Conservation (phyloP, 2,797 vertebrate genomes). For the Caiman crocodilus region DNA sequence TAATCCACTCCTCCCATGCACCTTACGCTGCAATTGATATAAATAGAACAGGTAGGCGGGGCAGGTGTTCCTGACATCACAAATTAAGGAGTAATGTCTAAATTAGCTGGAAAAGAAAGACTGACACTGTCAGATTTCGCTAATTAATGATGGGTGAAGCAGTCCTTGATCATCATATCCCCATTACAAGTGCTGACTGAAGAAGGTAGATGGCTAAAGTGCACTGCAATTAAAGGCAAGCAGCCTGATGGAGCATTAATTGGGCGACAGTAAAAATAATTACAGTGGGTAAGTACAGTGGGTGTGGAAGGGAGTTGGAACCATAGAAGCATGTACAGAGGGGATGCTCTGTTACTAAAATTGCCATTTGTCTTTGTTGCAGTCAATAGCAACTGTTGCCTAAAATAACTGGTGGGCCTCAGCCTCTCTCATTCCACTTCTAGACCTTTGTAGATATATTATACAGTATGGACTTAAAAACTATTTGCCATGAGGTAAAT, state of each 20-base stretch:
- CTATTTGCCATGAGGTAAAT: too few relatives aligned
- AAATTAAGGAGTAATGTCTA: slow-evolving; percentile 31
- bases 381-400: neutral
- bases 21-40: slow-evolving; percentile 10
- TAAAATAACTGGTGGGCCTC: neutral
- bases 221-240: neutral
- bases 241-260: neutral
- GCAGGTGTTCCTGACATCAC: slow-evolving; percentile 36
- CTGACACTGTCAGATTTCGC: slow-evolving; percentile 33
- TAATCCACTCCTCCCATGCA: slow-evolving; percentile 36
- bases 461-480: too few relatives aligned
- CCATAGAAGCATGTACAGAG: too few relatives aligned
- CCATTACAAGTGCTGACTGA: neutral
- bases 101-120: slow-evolving; percentile 35
- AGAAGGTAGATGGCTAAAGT: neutral
- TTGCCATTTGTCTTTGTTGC: neutral
- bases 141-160: slow-evolving; percentile 42
- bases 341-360: neutral
- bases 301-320: fast-evolving
- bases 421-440: neutral
- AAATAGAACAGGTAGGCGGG: slow-evolving; percentile 30
- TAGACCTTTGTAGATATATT: neutral
- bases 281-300: neutral
- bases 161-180: slow-evolving; percentile 29
- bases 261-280: neutral